Conservation (phyloP, 2,888 invertebrate genomes). For the Drosophila infuscata region DNA sequence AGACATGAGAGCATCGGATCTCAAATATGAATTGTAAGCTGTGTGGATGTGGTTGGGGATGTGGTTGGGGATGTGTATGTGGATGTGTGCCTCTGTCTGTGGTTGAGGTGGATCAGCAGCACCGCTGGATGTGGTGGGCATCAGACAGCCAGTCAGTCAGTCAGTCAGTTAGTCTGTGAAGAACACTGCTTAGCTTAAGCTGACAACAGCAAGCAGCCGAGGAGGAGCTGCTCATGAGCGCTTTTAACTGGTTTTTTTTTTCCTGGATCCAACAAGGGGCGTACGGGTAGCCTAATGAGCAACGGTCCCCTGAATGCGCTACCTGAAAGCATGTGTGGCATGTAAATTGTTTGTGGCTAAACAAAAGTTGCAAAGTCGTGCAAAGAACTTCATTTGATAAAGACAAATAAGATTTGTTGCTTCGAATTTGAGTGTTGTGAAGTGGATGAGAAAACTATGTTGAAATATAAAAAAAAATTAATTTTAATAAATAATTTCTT, state of each 20-base stretch:
- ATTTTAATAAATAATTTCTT: too few relatives aligned
- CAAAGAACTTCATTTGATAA: background rate
- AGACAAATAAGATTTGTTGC: background rate
- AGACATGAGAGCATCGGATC: conserved; percentile 58
- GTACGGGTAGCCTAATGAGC: conserved; percentile 72
- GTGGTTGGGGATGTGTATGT: background rate
- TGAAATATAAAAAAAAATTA: too few relatives aligned
- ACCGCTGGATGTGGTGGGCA: conserved; percentile 27
- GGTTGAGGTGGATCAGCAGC: conserved; percentile 30
- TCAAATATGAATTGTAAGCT: conserved; percentile 18
- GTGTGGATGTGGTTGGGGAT: conserved; percentile 21
- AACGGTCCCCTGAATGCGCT: conserved; percentile 57
- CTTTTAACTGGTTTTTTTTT: conserved; percentile 66
- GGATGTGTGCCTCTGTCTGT: background rate
- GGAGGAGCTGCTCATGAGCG: conserved; percentile 49
- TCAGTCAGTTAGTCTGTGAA: conserved; percentile 5
- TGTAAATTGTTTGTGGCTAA: conserved; percentile 21
- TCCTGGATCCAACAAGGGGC: conserved; percentile 28
- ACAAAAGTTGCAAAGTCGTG: background rate
- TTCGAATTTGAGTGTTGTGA: background rate
- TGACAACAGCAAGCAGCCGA: conserved; percentile 65
- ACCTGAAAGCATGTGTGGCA: conserved; percentile 21
- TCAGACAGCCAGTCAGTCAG: conserved; percentile 16
- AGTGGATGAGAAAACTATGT: too few relatives aligned
- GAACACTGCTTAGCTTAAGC: conserved; percentile 69